phyloP scores from a whole-genome alignment of 2,797 vertebrate species.

The Danio choprae region DNA sequence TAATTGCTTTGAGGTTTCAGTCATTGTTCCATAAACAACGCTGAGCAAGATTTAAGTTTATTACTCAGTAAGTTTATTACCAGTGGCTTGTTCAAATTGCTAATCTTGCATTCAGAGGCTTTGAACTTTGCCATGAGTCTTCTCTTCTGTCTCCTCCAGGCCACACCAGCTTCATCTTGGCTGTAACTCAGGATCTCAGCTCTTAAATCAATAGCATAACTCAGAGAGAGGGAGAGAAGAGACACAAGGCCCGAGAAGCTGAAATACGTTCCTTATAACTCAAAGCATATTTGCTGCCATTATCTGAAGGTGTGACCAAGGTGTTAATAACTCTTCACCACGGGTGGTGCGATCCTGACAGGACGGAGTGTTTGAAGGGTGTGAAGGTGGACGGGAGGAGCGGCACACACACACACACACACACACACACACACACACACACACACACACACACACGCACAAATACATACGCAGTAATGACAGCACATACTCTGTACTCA shows the following conservation, averaged over 20 bases:
- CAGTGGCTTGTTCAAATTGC: background rate
- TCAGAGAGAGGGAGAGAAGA: constrained; percentile 46
- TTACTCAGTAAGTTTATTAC: background rate
- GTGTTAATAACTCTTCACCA: constrained; percentile 62
- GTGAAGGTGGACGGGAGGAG: constrained; percentile 30
- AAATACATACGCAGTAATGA: background rate
- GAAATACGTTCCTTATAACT: constrained; percentile 62
- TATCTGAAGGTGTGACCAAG: constrained; percentile 61
- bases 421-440: too few species aligned
- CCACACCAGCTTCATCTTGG: constrained; percentile 51
- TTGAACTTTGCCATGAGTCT: constrained; percentile 39
- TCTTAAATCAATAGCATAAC: constrained; percentile 61
- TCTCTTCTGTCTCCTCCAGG: constrained; percentile 24
- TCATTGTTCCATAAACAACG: background rate
- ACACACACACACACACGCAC: background rate
- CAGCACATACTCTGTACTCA: background rate
- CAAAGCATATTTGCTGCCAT: constrained; percentile 63
- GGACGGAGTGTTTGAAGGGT: constrained; percentile 36
- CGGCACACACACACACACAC: background rate
- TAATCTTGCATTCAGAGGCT: background rate
- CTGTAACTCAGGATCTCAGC: constrained; percentile 55
- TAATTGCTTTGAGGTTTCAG: background rate
- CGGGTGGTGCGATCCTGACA: constrained; percentile 52
- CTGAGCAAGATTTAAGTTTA: background rate
- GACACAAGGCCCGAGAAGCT: constrained; percentile 53